Percentiles rank a stretch among this genome's conserved stretches.
Evolutionary conservation across 35 echinoderm and acorn worm species (phyloP).

Genomic region (Patiria miniata): DNA sequence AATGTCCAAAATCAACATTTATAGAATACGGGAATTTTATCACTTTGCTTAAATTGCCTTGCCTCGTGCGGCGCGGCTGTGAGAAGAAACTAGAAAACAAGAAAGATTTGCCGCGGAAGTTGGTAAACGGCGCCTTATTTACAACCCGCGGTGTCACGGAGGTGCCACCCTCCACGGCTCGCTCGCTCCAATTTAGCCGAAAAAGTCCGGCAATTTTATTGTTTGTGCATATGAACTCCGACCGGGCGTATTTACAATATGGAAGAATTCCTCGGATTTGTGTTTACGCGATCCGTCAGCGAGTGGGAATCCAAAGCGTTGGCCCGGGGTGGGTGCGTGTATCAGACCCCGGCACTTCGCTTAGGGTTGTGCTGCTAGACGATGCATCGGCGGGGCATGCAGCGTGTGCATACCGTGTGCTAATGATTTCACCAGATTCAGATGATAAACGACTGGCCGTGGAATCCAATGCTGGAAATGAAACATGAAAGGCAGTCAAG

Average conservation of each 20-base stretch:
- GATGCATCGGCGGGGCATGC: no score
- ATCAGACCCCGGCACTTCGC: not conserved
- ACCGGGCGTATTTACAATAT: not conserved
- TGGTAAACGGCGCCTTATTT: not conserved
- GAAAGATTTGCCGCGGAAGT: not conserved
- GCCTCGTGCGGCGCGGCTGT: no score
- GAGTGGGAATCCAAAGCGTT: not conserved
- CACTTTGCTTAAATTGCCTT: not conserved
- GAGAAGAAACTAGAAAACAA: no score
- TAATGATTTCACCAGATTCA: not conserved
- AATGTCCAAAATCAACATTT: slow-evolving; percentile 10
- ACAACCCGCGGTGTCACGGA: not conserved
- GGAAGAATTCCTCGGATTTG: not conserved
- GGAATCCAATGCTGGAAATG: not conserved
- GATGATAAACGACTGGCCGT: not conserved
- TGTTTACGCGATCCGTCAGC: slow-evolving; percentile 24
- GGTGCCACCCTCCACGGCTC: not conserved
- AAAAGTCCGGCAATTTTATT: not conserved
- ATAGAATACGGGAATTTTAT: not conserved
- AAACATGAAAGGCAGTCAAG: not conserved
- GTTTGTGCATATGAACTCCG: not conserved
- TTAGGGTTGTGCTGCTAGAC: no score
- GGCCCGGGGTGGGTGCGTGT: not conserved
- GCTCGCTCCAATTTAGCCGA: slow-evolving; percentile 7
- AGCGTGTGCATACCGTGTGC: not conserved